phyloP scores from a whole-genome alignment of 2,797 vertebrate species.

The Peromyscus melanophrys region DNA sequence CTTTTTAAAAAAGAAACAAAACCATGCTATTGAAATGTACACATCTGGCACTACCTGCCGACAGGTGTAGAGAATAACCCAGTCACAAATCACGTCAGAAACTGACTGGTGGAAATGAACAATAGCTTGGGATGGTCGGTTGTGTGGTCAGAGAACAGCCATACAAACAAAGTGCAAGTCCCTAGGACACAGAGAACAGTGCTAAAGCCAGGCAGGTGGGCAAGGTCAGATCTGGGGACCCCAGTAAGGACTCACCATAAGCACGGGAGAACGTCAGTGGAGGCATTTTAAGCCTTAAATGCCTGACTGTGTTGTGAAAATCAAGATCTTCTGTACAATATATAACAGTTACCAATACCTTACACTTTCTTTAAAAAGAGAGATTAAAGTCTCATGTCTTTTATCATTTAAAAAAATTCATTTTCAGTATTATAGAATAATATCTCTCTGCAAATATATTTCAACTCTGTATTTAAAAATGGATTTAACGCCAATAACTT shows the following conservation, averaged over 20 bases:
- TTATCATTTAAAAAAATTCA: neutral
- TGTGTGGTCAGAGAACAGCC: neutral
- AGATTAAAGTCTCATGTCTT: neutral
- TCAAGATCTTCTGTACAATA: neutral
- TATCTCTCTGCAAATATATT: conserved; percentile 18
- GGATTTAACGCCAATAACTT: neutral
- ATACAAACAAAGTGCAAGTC: neutral
- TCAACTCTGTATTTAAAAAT: neutral
- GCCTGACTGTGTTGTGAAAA: neutral
- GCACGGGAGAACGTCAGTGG: neutral
- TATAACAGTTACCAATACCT: neutral
- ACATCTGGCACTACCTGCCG: neutral
- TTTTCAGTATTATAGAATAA: neutral
- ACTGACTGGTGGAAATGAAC: neutral
- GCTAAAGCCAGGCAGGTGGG: neutral
- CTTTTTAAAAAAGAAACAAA: neutral
- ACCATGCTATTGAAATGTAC: conserved; percentile 1
- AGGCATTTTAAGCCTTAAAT: neutral
- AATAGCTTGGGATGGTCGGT: neutral
- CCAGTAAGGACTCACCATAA: neutral
- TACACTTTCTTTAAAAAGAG: neutral
- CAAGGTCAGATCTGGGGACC: neutral
- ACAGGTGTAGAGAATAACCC: neutral
- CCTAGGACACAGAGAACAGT: neutral
- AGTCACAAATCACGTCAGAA: neutral